Evolutionary conservation across 2,888 invertebrate species (phyloP).

Genomic region (Bruchidius siliquastri): DNA sequence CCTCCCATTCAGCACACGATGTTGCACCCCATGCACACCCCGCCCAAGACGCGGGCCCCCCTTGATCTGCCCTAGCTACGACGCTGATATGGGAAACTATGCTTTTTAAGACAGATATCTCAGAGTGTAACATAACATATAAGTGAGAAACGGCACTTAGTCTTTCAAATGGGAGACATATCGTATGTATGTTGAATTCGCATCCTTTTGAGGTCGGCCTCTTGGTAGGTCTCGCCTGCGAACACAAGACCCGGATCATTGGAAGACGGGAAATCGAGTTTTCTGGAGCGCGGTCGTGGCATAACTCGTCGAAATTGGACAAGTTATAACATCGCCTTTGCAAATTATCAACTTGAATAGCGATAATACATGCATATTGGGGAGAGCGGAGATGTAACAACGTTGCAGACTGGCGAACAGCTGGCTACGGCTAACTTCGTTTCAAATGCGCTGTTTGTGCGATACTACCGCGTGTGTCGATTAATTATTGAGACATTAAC

Average conservation of each 20-base stretch:
- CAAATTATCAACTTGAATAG: slow-evolving; percentile 41
- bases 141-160: no score
- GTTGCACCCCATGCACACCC: no score
- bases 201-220: not conserved
- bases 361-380: slow-evolving; percentile 44
- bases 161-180: no score
- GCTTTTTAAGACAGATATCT: no score
- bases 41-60: no score
- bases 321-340: slow-evolving; percentile 26
- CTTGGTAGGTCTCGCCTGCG: not conserved
- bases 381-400: slow-evolving; percentile 19
- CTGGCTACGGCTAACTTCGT: slow-evolving; percentile 16
- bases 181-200: no score
- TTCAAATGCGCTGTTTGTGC: slow-evolving; percentile 9
- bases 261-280: not conserved
- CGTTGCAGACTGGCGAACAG: slow-evolving; percentile 1
- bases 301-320: not conserved
- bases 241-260: not conserved
- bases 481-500: not conserved
- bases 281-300: not conserved
- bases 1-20: no score
- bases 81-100: no score
- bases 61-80: no score
- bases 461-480: not conserved
- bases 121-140: no score